Conservation (phyloP, 2,797 vertebrate genomes). For the Hippocampus kuda region DNA sequence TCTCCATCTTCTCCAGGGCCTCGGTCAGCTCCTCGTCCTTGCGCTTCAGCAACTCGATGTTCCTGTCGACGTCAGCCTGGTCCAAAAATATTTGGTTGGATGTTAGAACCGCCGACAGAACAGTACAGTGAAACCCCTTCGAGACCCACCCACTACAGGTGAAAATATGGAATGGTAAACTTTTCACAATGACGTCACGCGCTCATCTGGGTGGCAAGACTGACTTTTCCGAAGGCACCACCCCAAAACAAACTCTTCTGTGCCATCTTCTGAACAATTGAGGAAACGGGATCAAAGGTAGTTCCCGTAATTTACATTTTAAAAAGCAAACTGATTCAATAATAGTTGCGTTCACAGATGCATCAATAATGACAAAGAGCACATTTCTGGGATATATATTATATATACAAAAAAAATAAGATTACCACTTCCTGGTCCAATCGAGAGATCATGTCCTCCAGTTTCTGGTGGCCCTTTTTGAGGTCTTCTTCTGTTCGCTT, state of each 20-base stretch:
- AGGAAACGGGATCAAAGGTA: too few relatives aligned
- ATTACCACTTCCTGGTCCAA: conserved; percentile 98
- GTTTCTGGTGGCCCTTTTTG: conserved; percentile 95
- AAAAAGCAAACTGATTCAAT: too few relatives aligned
- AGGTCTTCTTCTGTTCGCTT: conserved; percentile 96
- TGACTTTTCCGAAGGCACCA: too few relatives aligned
- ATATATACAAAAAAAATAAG: too few relatives aligned
- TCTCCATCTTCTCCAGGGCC: conserved; percentile 98
- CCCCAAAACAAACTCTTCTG: too few relatives aligned
- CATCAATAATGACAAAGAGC: too few relatives aligned
- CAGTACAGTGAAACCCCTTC: background rate
- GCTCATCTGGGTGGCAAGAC: too few relatives aligned
- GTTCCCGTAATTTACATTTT: background rate
- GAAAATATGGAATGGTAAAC: too few relatives aligned
- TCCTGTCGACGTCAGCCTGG: conserved; percentile 91
- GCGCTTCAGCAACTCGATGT: conserved; percentile 92
- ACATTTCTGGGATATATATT: background rate
- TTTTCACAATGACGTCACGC: too few relatives aligned
- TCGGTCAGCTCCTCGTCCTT: conserved; percentile 96
- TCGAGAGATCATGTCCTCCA: conserved; percentile 94
- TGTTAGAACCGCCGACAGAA: background rate
- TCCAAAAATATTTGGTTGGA: background rate
- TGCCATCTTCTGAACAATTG: too few relatives aligned
- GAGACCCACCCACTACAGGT: too few relatives aligned
- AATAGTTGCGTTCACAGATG: too few relatives aligned